Evolutionary conservation across 2,888 invertebrate species (phyloP).

Genomic region (Gymnocheta viridis): DNA sequence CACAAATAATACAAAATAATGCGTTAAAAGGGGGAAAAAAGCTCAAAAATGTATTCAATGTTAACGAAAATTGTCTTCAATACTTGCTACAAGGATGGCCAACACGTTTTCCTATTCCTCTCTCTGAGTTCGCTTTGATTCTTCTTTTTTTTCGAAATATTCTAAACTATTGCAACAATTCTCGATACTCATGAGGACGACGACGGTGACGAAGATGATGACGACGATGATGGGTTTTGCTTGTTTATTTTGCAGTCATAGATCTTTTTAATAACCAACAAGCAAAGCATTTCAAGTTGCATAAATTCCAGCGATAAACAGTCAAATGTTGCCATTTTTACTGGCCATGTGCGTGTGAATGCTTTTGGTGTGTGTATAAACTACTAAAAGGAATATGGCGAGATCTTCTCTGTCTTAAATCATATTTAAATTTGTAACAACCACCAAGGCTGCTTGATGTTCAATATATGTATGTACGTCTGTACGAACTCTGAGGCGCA

Average conservation of each 20-base stretch:
- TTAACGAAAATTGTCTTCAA: conserved; percentile 57
- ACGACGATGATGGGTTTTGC: conserved; percentile 53
- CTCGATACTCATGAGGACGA: conserved; percentile 8
- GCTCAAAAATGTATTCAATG: conserved; percentile 61
- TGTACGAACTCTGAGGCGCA: conserved; percentile 29
- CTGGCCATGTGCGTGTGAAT: conserved; percentile 26
- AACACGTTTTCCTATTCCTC: conserved; percentile 39
- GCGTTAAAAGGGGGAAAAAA: conserved; percentile 63
- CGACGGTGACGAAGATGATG: conserved; percentile 36
- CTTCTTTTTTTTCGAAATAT: conserved; percentile 39
- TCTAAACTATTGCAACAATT: conserved; percentile 57
- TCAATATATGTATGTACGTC: background rate
- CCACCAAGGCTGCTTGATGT: conserved; percentile 45
- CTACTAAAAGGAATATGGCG: conserved; percentile 1
- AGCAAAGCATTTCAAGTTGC: conserved; percentile 56
- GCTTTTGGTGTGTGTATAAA: background rate
- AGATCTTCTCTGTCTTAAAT: conserved; percentile 63
- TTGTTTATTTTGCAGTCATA: conserved; percentile 52
- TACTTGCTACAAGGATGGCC: background rate
- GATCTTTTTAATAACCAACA: conserved; percentile 65
- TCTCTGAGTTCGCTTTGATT: background rate
- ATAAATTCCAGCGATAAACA: conserved; percentile 68
- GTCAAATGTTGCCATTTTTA: conserved; percentile 53
- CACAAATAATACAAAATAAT: conserved; percentile 59
- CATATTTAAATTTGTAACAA: conserved; percentile 70